Evolutionary conservation across 37 sponge, comb jelly and placozoan genomes (phyloP), one percentile per base, ranked within the genome.

Genomic region (Agelas oroides): DNA sequence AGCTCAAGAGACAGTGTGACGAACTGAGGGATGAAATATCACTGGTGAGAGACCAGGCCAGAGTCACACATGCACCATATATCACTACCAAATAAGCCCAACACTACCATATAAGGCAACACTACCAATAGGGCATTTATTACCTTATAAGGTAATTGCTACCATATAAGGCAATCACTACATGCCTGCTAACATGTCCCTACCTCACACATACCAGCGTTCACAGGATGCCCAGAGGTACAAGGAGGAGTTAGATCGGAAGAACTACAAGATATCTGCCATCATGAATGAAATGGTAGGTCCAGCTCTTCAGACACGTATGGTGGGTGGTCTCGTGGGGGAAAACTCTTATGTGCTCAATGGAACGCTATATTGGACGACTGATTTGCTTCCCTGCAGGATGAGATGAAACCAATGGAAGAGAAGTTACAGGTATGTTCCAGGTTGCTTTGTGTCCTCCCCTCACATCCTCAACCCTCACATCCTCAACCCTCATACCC

Each of bases 1-100:
- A 84, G 12, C 75, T 90, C 25, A 65, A 21, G 6, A 58, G 71
- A 76, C 36, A 81, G 59, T 30, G 38, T 24, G 91, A 86, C 34
- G 71, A 76, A 38, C 69, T 85, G 25, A 57, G 33, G 8, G 75
- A 85, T 80, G 91, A 90, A 59, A 79, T 79, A 0, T 41, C 53
- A 18, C 65, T 34, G 73, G 75, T 83, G 24, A 23, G 53, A 46
- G 46, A 46, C 46, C 46, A 46, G 46, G 6, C n/a, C n/a, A n/a
- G n/a, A n/a, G n/a, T n/a, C n/a, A n/a, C n/a, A n/a, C n/a, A n/a
- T n/a, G n/a, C n/a, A n/a, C n/a, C n/a, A n/a, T n/a, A n/a, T n/a
- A n/a, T n/a, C n/a, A n/a, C n/a, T n/a, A n/a, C n/a, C n/a, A n/a
- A n/a, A n/a, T n/a, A n/a, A n/a, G n/a, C n/a, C n/a, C n/a, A n/a